These are phyloP conservation scores for Drosophila barbarae DNA, from an alignment of 2,888 invertebrate genomes.

Conservation along the genomic window DNA sequence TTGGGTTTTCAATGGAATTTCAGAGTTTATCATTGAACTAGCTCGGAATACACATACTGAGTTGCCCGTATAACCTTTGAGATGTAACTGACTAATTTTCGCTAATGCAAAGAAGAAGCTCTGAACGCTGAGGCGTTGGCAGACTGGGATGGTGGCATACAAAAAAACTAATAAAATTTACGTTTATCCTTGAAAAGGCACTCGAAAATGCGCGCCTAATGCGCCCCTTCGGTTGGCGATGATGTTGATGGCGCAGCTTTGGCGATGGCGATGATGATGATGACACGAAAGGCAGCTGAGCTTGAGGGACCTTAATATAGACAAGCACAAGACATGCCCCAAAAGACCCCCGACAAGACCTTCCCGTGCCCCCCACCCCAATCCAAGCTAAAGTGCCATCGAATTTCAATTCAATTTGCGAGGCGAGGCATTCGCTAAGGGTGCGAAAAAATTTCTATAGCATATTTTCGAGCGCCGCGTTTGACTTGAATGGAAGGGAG, in stretches of 20 bases:
- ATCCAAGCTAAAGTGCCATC: constrained; percentile 66
- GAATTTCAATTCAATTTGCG: constrained; percentile 74
- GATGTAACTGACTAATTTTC: constrained; percentile 66
- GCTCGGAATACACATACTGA: constrained; percentile 17
- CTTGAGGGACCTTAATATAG: constrained; percentile 65
- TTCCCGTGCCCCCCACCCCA: constrained; percentile 15
- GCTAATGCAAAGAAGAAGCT: constrained; percentile 66
- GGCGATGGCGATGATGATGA: constrained; percentile 41
- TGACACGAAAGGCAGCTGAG: constrained; percentile 41
- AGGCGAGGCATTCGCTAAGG: constrained; percentile 54
- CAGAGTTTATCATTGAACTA: constrained; percentile 7
- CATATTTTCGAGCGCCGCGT: constrained; percentile 56
- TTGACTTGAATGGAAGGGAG: constrained; percentile 53
- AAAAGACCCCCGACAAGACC: constrained; percentile 47
- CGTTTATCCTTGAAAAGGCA: constrained; percentile 72
- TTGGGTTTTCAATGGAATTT: constrained; percentile 15
- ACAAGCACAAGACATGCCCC: constrained; percentile 50
- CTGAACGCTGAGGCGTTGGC: not conserved
- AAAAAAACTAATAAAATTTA: constrained; percentile 74
- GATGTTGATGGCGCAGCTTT: constrained; percentile 23
- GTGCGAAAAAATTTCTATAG: constrained; percentile 65
- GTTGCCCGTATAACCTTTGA: constrained; percentile 60
- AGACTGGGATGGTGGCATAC: constrained; percentile 23
- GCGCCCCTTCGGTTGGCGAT: constrained; percentile 44
- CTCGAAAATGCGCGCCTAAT: constrained; percentile 74